Evolutionary conservation across 1,140 invertebrate genomes (phyloP).

Genomic region (Monochamus saltuarius): DNA sequence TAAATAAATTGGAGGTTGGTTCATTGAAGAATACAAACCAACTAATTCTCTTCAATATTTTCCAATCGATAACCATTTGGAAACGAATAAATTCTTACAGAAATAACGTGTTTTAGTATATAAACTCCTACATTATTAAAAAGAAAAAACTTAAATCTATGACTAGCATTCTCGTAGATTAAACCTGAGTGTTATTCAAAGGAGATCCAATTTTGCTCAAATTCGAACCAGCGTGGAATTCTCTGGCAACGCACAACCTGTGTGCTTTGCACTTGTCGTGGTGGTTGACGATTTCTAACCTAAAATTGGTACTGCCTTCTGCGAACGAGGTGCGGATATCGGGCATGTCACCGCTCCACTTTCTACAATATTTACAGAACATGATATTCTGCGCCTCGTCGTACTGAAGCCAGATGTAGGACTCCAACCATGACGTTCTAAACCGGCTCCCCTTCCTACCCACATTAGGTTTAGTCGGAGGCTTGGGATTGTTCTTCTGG

Average conservation of each 20-base stretch:
- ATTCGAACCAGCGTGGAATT: constrained; percentile 40
- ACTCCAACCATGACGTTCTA: constrained; percentile 63
- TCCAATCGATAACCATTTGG: too few species aligned
- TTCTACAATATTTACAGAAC: constrained; percentile 71
- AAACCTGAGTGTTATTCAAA: too few species aligned
- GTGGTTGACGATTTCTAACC: constrained; percentile 74
- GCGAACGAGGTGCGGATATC: constrained; percentile 73
- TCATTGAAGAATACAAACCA: too few species aligned
- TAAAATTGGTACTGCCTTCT: constrained; percentile 72
- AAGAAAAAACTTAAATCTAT: too few species aligned
- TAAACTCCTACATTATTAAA: too few species aligned
- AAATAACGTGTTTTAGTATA: too few species aligned
- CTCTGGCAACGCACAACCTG: constrained; percentile 61
- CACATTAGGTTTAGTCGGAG: constrained; percentile 22
- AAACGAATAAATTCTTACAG: too few species aligned
- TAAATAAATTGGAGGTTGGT: too few species aligned
- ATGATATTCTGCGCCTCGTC: constrained; percentile 66
- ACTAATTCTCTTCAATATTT: too few species aligned
- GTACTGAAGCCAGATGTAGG: constrained; percentile 69
- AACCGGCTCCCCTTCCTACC: constrained; percentile 64
- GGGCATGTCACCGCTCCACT: constrained; percentile 68
- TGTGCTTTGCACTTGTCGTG: constrained; percentile 77
- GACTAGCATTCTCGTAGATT: too few species aligned
- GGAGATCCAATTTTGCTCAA: too few species aligned
- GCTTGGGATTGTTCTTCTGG: constrained; percentile 1